Evolutionary conservation across 2,113 vertebrate species (phyloP), one percentile per base, ranked within the genome.

Genomic region (Anseranas semipalmata): DNA sequence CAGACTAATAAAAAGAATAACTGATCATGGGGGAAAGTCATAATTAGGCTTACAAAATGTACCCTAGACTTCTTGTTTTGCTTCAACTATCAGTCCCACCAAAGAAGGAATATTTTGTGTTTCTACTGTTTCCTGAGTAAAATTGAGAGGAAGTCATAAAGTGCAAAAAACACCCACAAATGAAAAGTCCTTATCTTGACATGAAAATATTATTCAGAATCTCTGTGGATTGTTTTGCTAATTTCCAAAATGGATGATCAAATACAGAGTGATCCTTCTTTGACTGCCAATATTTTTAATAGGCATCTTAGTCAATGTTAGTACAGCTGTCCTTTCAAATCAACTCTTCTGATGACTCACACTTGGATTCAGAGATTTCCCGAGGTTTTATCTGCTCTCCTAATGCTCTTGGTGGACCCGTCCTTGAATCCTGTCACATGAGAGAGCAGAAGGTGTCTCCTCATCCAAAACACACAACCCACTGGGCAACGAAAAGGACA

Each of bases 251-350:
- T 89, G 91, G 60, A 96, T 95, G 96, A 95, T 94, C 96, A 93
- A 96, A 96, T 89, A 88, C 76, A 87, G 89, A 97, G 94, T 45
- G 96, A 97, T 96, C 78, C 87, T 93, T 88, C 77, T 82, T 60
- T 30, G 88, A 45, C 81, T 95, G 96, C 97, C 97, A 97, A 66
- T 96, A 91, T 95, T 97, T 97, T 97, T 97, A 97, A 97, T 90
- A 97, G 95, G 89, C 96, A 96, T 96, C 96, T 97, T 96, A 97
- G 95, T 92, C 95, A 96, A 91, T 97, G 97, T 98, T 98, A 97
- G 97, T 93, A 96, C 97, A 98, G 97, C 97, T 98, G 97, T 88
- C 93, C 90, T 74, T 95, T 85, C 92, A 86, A 91, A 97, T 97
- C 96, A 95, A 33, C 90, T 35, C 88, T 91, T 93, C 82, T 91